Conservation (phyloP, 2,113 vertebrate species). For the Amphilophus citrinellus region DNA sequence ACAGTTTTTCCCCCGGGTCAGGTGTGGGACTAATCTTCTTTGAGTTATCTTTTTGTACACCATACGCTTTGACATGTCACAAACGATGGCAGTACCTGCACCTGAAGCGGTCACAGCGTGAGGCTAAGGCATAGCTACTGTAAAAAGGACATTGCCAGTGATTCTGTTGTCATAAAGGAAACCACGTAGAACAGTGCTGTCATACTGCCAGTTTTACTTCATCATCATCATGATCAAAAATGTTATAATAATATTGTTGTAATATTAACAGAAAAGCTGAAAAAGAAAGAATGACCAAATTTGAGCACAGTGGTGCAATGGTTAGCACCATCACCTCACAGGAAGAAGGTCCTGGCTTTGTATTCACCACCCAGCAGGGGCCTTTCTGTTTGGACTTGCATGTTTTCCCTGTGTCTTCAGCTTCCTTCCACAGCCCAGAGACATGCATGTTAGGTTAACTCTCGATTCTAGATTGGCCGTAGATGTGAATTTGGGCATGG, state of each 20-base stretch:
- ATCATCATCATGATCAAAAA: neutral
- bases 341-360: neutral
- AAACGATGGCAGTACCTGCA: constrained; percentile 50
- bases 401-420: neutral
- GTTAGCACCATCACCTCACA: neutral
- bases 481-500: neutral
- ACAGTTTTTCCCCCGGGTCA: constrained; percentile 44
- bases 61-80: constrained; percentile 45
- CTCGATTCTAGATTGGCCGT: neutral
- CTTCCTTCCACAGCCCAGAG: neutral
- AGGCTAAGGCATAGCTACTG: constrained; percentile 6
- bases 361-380: neutral
- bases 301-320: too few relatives aligned
- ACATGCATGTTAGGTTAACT: neutral
- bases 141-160: neutral
- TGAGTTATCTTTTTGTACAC: constrained; percentile 59
- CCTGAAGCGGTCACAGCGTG: constrained; percentile 30
- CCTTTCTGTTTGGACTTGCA: neutral
- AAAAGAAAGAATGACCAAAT: too few relatives aligned
- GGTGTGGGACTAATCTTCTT: constrained; percentile 57
- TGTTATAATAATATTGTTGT: too few relatives aligned
- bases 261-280: too few relatives aligned
- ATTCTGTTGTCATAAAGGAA: neutral
- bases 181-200: neutral
- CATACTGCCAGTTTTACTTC: neutral